Conservation (phyloP, 2,797 vertebrate species). For the Aphelocoma californica region DNA sequence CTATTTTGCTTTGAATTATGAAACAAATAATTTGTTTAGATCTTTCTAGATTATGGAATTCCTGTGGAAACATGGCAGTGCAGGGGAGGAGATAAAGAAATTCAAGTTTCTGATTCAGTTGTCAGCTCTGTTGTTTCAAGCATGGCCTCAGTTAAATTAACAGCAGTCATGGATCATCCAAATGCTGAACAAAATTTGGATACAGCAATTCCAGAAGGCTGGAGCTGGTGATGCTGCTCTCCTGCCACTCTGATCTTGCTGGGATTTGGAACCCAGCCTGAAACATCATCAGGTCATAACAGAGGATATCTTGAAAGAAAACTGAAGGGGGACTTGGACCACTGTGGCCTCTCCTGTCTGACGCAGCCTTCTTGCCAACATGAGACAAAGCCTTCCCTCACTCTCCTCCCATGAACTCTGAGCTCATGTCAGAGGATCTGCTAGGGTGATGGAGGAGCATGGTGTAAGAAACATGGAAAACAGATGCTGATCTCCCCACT, state of each 20-base stretch:
- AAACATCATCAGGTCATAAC: rapidly evolving
- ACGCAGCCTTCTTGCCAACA: not conserved
- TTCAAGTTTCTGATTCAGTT: not conserved
- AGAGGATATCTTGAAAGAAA: not conserved
- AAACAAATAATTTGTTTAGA: not conserved
- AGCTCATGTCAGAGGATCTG: not conserved
- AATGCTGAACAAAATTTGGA: not conserved
- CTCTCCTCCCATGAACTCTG: not conserved
- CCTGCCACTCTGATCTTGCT: not conserved
- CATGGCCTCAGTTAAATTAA: not conserved
- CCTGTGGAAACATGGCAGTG: not conserved
- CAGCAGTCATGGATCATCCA: not conserved
- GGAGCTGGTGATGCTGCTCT: not conserved
- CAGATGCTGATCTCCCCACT: not conserved
- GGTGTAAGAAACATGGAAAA: not conserved
- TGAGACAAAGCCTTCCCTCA: not conserved
- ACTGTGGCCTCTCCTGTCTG: not conserved
- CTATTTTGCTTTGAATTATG: not conserved
- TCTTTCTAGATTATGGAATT: not conserved
- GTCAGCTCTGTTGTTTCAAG: not conserved
- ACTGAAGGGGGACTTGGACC: not conserved
- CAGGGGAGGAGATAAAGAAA: not conserved
- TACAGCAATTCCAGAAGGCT: not conserved
- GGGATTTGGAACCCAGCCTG: not conserved
- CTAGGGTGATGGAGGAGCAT: not conserved